Evolutionary conservation across 2,888 invertebrate species (phyloP).

Genomic region (Odontocolon sp.): DNA sequence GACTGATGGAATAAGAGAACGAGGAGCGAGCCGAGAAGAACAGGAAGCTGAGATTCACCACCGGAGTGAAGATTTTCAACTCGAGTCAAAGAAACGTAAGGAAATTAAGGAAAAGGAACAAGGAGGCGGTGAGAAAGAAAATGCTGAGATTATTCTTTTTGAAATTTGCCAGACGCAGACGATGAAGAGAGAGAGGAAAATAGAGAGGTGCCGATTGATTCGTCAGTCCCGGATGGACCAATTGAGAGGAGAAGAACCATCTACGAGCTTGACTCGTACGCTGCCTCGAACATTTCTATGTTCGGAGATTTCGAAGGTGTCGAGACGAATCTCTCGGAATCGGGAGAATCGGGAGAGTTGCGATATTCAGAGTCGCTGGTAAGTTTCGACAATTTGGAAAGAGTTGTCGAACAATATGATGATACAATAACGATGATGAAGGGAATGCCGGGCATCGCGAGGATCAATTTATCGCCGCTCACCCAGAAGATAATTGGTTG

Average conservation of each 20-base stretch:
- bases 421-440: slow-evolving; percentile 20
- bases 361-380: slow-evolving; percentile 69
- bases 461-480: slow-evolving; percentile 82
- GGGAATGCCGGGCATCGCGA: slow-evolving; percentile 82
- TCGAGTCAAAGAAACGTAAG: not conserved
- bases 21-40: slow-evolving; percentile 64
- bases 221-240: slow-evolving; percentile 23
- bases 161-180: not conserved
- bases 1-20: slow-evolving; percentile 79
- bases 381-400: not conserved
- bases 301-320: slow-evolving; percentile 53
- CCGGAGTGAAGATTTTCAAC: slow-evolving; percentile 23
- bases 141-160: not conserved
- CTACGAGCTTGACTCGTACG: slow-evolving; percentile 69
- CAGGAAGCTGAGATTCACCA: not conserved
- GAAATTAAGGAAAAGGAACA: slow-evolving; percentile 12
- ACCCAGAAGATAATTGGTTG: slow-evolving; percentile 85
- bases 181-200: not conserved
- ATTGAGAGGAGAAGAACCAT: slow-evolving; percentile 65
- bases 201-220: slow-evolving; percentile 22
- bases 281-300: slow-evolving; percentile 59
- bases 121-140: not conserved
- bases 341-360: slow-evolving; percentile 36
- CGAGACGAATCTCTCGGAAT: slow-evolving; percentile 37
- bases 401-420: not conserved